phyloP scores from a whole-genome alignment of 2,888 invertebrate genomes.

The Mellilla xanthometata region DNA sequence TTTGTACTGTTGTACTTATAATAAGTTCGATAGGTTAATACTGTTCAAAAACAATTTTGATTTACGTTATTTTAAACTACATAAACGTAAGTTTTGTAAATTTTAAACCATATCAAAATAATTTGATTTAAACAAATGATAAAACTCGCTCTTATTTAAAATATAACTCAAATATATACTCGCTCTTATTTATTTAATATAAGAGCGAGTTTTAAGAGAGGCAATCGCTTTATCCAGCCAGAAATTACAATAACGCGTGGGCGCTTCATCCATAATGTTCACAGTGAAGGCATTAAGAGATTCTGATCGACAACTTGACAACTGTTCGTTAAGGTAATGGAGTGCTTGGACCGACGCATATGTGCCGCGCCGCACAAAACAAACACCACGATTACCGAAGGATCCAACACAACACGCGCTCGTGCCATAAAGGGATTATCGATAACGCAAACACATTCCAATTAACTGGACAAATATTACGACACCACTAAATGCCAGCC shows the following conservation, averaged over 20 bases:
- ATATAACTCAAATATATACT: too few relatives aligned
- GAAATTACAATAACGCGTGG: slow-evolving; percentile 67
- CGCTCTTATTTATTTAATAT: too few relatives aligned
- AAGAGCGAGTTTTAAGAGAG: slow-evolving; percentile 6
- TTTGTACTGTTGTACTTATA: too few relatives aligned
- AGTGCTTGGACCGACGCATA: slow-evolving; percentile 62
- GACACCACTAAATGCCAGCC: slow-evolving; percentile 33
- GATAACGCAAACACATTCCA: slow-evolving; percentile 47
- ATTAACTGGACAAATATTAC: slow-evolving; percentile 45
- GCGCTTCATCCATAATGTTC: slow-evolving; percentile 70
- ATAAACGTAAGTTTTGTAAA: too few relatives aligned
- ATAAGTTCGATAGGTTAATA: too few relatives aligned
- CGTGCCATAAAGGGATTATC: slow-evolving; percentile 42
- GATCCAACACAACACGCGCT: slow-evolving; percentile 47
- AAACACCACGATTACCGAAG: slow-evolving; percentile 36
- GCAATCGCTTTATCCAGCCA: slow-evolving; percentile 40
- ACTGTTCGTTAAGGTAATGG: slow-evolving; percentile 81
- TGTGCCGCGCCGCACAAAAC: slow-evolving; percentile 48
- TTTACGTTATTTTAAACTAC: too few relatives aligned
- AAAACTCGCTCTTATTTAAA: too few relatives aligned
- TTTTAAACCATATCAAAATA: too few relatives aligned
- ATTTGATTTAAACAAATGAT: too few relatives aligned
- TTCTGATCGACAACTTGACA: slow-evolving; percentile 81
- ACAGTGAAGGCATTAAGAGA: slow-evolving; percentile 66
- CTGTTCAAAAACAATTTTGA: too few relatives aligned